These are phyloP conservation scores for Limnephilus rhombicus DNA, from an alignment of 2,888 invertebrate species.

Conservation along the genomic window DNA sequence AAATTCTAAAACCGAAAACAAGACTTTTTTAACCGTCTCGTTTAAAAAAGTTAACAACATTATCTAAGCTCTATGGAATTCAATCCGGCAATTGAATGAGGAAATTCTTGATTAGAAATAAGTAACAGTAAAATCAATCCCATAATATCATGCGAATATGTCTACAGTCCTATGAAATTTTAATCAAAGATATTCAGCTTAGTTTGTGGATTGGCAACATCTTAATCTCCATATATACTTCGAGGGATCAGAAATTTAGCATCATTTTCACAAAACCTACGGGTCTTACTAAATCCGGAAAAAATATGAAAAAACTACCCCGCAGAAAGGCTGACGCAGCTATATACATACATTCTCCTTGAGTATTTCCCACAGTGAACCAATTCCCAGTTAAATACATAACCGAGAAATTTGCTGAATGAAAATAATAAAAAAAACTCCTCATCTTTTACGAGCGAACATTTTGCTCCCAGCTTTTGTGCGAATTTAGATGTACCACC, in stretches of 20 bases:
- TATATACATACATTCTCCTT: not conserved
- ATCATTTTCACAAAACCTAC: not conserved
- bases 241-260: not conserved
- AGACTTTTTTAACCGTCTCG: no score
- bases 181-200: not conserved
- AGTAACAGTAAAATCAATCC: not conserved
- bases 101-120: not conserved
- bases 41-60: no score
- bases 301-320: not conserved
- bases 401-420: not conserved
- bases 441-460: constrained; percentile 21
- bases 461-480: not conserved
- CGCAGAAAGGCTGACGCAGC: not conserved
- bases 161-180: not conserved
- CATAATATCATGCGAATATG: not conserved
- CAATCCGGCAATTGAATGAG: not conserved
- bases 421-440: constrained; percentile 28
- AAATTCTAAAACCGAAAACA: no score
- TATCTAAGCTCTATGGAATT: not conserved
- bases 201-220: not conserved
- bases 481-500: not conserved
- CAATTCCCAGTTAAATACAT: constrained; percentile 1
- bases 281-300: not conserved
- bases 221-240: not conserved
- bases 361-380: not conserved